Base-by-base conservation (phyloP, 1,140 invertebrate genomes). In the Calliopsis andreniformis region DNA sequence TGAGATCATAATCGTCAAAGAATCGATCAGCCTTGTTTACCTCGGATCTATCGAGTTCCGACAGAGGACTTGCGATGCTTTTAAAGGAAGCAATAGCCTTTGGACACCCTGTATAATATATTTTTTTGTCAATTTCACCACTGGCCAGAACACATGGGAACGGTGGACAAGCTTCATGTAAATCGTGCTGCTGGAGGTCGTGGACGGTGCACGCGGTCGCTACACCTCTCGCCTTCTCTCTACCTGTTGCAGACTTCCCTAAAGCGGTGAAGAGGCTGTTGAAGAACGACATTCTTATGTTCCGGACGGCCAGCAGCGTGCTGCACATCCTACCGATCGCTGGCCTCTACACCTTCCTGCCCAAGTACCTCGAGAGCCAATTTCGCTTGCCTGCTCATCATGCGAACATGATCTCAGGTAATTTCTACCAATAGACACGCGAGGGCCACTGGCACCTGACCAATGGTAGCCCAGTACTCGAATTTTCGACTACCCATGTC, bases 361-460 rank as follows among this genome's bases (percentile, higher is more conserved):
- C 98, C 59, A 98, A 98, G 91, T 98, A 98, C 90, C 92, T 98
- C 79, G 97, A 98, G 93, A 96, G 95, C 58, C 97, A 98, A 93
- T 98, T 98, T 92, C 94, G 96, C 76, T 92, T 98, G 84, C 95
- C 97, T 18, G 96, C 97, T 56, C 95, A 97, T 89, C 95, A 96
- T 86, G 97, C 97, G 45, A 98, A 97, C 88, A 95, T 98, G 93
- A 96, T 98, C 85, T 96, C 97, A 92, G 97, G 96, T 93, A 92
- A 80, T 85, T 80, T 80, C 84, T 78, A 45, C 49, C 45, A 55
- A 71, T 69, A 39, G 62, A 79, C 76, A 76, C 66, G 82, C 71
- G 56, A 83, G 32, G 8, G 42, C 47, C 39, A 23, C 35, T 53
- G 49, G 49, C 64, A 20, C 30, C 25, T 8, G n/a, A n/a, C n/a